These are phyloP conservation scores for Platycercus adscitus DNA, from an alignment of 2,113 vertebrate genomes.

Conservation along the genomic window DNA sequence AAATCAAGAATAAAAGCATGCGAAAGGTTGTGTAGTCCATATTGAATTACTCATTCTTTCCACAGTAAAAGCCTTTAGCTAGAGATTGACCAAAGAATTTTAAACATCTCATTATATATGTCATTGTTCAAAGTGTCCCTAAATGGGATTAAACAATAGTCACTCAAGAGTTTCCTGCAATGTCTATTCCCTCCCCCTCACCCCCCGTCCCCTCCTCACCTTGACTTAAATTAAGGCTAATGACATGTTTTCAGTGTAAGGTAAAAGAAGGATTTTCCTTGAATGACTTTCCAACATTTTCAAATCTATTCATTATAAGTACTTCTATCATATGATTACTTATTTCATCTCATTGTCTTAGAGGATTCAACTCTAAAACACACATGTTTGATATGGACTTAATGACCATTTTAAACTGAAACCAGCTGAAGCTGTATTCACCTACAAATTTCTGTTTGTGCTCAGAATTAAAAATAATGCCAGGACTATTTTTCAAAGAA, in stretches of 20 bases:
- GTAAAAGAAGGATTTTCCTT: constrained; percentile 65
- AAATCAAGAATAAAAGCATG: constrained; percentile 82
- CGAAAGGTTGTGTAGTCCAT: constrained; percentile 47
- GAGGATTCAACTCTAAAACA: constrained; percentile 26
- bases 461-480: constrained; percentile 35
- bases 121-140: constrained; percentile 79
- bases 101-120: constrained; percentile 78
- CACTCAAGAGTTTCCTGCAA: constrained; percentile 62
- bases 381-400: neutral
- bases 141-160: constrained; percentile 78
- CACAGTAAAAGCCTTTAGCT: constrained; percentile 72
- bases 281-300: constrained; percentile 65
- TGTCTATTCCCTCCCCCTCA: neutral
- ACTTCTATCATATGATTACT: constrained; percentile 37
- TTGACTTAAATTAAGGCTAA: constrained; percentile 74
- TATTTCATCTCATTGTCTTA: constrained; percentile 52
- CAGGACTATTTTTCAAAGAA: constrained; percentile 26
- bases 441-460: constrained; percentile 44
- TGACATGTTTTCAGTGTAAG: constrained; percentile 74
- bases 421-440: neutral
- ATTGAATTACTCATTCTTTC: constrained; percentile 71
- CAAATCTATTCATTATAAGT: constrained; percentile 42
- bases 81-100: constrained; percentile 77
- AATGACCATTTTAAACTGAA: constrained; percentile 29
- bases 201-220: constrained; percentile 19